phyloP scores from a whole-genome alignment of 2,113 vertebrate genomes.

The Cairina moschata region DNA sequence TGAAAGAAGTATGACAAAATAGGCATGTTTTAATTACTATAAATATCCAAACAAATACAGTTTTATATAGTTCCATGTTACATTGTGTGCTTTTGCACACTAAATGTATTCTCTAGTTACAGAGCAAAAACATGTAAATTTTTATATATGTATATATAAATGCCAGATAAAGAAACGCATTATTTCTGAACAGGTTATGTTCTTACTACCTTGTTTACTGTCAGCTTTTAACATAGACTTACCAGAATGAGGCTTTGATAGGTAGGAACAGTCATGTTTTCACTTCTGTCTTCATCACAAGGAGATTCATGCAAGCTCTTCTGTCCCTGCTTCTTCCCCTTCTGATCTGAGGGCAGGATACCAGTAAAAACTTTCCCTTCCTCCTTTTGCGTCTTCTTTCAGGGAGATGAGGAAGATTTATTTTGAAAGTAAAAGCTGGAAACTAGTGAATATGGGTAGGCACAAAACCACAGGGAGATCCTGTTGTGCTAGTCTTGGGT shows the following conservation, averaged over 20 bases:
- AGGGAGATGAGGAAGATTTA: background rate
- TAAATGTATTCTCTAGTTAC: background rate
- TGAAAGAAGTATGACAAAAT: background rate
- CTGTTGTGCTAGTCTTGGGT: fast-evolving
- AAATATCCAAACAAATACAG: background rate
- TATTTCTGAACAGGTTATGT: background rate
- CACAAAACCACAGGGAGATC: background rate
- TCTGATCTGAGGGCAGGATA: background rate
- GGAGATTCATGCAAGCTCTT: background rate
- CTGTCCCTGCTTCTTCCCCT: background rate
- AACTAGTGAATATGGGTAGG: background rate
- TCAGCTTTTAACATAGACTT: background rate
- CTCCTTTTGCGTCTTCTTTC: background rate
- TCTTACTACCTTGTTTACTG: background rate
- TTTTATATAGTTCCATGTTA: background rate
- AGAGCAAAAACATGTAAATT: background rate
- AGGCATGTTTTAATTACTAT: background rate
- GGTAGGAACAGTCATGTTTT: constrained; percentile 39
- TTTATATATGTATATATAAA: background rate
- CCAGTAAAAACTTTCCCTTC: background rate
- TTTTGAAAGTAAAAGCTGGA: background rate
- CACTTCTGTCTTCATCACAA: constrained; percentile 56
- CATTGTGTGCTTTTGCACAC: background rate
- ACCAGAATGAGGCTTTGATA: background rate
- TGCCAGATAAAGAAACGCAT: background rate